phyloP scores from a whole-genome alignment of 2,113 vertebrate genomes.

The Chloroceryle aenea region DNA sequence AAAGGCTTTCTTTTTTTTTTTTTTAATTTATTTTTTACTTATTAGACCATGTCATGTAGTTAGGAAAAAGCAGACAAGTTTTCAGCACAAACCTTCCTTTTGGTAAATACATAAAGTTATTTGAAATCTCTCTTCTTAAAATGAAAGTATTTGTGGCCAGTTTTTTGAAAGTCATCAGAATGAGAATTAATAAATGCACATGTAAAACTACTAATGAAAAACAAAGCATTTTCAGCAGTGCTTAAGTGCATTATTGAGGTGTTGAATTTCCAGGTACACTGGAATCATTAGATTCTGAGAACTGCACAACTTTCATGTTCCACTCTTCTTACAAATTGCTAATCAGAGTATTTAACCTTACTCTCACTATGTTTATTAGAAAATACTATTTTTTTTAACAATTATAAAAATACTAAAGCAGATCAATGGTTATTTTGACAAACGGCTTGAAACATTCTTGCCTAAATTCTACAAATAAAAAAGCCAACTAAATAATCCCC shows the following conservation, averaged over 20 bases:
- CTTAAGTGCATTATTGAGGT: background rate
- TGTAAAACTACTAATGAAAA: background rate
- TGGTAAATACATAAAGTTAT: background rate
- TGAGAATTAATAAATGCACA: background rate
- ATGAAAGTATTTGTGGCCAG: background rate
- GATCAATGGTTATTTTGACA: conserved; percentile 78
- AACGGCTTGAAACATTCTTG: conserved; percentile 73
- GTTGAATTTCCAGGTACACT: background rate
- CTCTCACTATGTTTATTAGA: conserved; percentile 71
- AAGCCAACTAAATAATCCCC: conserved; percentile 70
- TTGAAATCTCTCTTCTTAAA: background rate
- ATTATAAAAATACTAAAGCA: conserved; percentile 72
- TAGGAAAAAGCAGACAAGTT: background rate
- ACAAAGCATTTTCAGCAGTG: background rate
- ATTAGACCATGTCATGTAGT: background rate
- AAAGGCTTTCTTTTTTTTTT: background rate
- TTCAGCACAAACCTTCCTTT: background rate
- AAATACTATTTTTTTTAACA: conserved; percentile 74
- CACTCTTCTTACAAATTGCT: conserved; percentile 67
- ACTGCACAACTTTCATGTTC: conserved; percentile 65
- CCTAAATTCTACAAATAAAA: conserved; percentile 78
- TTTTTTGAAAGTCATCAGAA: background rate
- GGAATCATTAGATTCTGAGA: conserved; percentile 56
- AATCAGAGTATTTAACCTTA: conserved; percentile 76
- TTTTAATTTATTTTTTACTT: background rate